Percentiles rank a stretch among this genome's conserved stretches.
Conservation (phyloP, 2,113 vertebrate genomes). For the Heliornis fulica region DNA sequence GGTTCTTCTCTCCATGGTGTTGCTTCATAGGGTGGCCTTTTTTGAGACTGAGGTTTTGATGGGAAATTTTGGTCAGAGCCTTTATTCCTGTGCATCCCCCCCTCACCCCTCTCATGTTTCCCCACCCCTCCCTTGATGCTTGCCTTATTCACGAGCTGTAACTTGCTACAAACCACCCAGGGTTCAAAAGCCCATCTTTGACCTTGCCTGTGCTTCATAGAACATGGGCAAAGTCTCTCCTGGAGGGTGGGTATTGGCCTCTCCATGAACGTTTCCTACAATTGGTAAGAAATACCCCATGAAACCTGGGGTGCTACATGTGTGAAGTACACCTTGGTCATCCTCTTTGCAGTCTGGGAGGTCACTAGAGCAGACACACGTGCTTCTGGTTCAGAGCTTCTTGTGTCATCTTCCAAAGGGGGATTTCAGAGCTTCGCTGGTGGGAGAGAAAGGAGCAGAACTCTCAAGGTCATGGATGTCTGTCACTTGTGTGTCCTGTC, state of each 20-base stretch:
- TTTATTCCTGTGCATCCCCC: no score
- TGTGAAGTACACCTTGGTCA: not conserved
- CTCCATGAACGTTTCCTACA: rapidly evolving
- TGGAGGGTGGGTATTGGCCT: rapidly evolving
- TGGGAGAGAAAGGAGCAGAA: not conserved
- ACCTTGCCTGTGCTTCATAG: not conserved
- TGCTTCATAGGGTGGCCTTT: not conserved
- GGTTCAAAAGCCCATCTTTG: no score
- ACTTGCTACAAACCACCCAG: not conserved
- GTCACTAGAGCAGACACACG: rapidly evolving
- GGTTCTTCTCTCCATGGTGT: not conserved
- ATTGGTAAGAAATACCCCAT: rapidly evolving
- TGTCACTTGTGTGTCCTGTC: not conserved
- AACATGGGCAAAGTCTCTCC: not conserved
- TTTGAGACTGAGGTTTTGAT: not conserved
- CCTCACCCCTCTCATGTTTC: no score
- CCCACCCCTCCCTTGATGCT: rapidly evolving
- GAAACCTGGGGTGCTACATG: not conserved
- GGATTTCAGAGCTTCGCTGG: not conserved
- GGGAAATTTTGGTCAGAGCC: not conserved
- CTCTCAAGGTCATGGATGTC: not conserved
- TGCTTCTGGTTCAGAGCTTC: not conserved
- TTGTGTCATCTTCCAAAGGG: not conserved
- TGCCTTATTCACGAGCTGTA: rapidly evolving
- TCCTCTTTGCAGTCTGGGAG: rapidly evolving